A percentile compares a stretch with the other conserved stretches of the same genome.
phyloP scores from a whole-genome alignment of 2,888 invertebrate genomes.

The Acanthosepion esculentum region DNA sequence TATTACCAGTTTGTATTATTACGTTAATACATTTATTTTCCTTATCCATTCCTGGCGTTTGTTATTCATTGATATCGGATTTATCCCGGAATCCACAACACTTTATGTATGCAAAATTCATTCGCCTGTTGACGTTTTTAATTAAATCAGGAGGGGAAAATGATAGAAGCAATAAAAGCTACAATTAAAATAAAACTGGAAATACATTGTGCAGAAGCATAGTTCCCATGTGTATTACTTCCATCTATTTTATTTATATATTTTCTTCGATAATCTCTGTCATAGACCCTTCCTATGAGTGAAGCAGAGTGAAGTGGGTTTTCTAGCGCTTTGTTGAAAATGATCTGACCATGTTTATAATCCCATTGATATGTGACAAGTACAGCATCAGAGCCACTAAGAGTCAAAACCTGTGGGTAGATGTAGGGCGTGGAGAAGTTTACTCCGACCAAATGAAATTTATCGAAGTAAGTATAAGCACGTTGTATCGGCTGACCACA shows the following conservation, averaged over 20 bases:
- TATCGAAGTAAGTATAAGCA: not conserved
- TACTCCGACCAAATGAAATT: conserved; percentile 53
- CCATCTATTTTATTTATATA: not conserved
- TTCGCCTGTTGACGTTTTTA: not conserved
- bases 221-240: not conserved
- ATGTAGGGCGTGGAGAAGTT: conserved; percentile 56
- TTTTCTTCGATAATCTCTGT: not conserved
- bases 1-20: no score
- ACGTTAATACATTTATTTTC: no score
- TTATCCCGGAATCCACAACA: no score
- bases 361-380: conserved; percentile 52
- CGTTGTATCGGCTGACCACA: not conserved
- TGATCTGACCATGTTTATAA: conserved; percentile 50
- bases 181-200: not conserved
- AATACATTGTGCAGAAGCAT: not conserved
- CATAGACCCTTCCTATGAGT: conserved; percentile 57
- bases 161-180: conserved; percentile 8
- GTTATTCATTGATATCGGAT: no score
- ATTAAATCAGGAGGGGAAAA: not conserved
- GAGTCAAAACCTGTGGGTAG: conserved; percentile 59
- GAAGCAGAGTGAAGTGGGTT: conserved; percentile 55
- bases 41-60: no score
- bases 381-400: conserved; percentile 48
- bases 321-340: not conserved
- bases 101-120: not conserved